These are phyloP conservation scores for Pyrocoelia pectoralis DNA, from an alignment of 2,888 invertebrate species.

Conservation along the genomic window DNA sequence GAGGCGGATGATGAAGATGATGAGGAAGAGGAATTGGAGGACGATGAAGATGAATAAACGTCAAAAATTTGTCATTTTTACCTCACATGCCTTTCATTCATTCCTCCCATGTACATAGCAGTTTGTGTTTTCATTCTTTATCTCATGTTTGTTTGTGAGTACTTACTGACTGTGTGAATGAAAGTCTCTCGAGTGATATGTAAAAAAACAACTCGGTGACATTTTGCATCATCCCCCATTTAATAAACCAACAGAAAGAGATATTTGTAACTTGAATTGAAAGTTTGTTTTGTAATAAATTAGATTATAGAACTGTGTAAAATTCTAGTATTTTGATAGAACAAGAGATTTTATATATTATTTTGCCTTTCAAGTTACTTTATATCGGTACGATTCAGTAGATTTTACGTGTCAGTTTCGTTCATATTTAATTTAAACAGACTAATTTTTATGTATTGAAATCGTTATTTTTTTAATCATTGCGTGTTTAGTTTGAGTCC, in stretches of 20 bases:
- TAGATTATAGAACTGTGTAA: conserved; percentile 20
- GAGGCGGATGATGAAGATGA: conserved; percentile 69
- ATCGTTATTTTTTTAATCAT: conserved; percentile 35
- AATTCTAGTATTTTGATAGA: conserved; percentile 28
- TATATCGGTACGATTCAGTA: conserved; percentile 10
- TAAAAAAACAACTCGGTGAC: conserved; percentile 33
- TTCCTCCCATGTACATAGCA: conserved; percentile 58
- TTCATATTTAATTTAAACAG: conserved; percentile 19
- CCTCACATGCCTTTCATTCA: conserved; percentile 56
- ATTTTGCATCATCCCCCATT: conserved; percentile 37
- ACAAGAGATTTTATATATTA: conserved; percentile 10
- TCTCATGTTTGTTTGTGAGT: conserved; percentile 54
- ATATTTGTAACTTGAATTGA: conserved; percentile 35
- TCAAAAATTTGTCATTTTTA: conserved; percentile 33
- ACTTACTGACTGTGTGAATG: conserved; percentile 53
- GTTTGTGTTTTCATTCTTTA: conserved; percentile 52
- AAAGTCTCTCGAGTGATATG: conserved; percentile 43
- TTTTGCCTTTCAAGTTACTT: conserved; percentile 16
- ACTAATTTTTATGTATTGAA: conserved; percentile 23
- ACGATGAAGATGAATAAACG: conserved; percentile 55
- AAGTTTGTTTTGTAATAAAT: conserved; percentile 25
- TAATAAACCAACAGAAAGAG: conserved; percentile 5
- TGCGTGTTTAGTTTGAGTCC: conserved; percentile 38
- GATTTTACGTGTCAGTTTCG: conserved; percentile 25
- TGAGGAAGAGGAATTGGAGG: conserved; percentile 71